phyloP scores from a whole-genome alignment of 2,113 vertebrate genomes.

The Nerophis lumbriciformis region DNA sequence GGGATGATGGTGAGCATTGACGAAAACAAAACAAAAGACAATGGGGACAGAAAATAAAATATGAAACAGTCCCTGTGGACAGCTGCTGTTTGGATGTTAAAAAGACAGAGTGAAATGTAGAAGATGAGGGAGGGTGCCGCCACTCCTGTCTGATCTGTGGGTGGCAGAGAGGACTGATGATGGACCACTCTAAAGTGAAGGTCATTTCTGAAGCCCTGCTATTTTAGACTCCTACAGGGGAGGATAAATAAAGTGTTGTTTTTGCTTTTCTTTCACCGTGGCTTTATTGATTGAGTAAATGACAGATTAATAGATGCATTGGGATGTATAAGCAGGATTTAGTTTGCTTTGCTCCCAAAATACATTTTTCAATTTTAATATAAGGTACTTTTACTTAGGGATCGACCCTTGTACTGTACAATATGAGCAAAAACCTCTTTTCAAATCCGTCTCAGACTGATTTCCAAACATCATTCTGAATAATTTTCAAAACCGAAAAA shows the following conservation, averaged over 20 bases:
- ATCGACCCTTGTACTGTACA: conserved; percentile 16
- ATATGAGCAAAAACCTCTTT: conserved; percentile 10
- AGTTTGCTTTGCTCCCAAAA: conserved; percentile 15
- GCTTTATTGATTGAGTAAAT: conserved; percentile 18
- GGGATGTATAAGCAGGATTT: conserved; percentile 34
- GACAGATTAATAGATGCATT: conserved; percentile 23
- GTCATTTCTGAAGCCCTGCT: conserved; percentile 58
- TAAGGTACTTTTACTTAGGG: conserved; percentile 24
- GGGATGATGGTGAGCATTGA: conserved; percentile 12
- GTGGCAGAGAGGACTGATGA: conserved; percentile 61
- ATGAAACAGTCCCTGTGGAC: conserved; percentile 21
- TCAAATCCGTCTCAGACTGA: conserved; percentile 17
- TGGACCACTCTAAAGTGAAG: conserved; percentile 57
- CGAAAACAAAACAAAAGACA: not conserved
- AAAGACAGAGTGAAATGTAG: conserved; percentile 9
- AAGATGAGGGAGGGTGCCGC: conserved; percentile 20
- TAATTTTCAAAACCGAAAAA: conserved; percentile 19
- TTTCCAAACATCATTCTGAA: conserved; percentile 32
- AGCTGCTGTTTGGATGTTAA: conserved; percentile 24
- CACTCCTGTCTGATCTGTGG: conserved; percentile 55
- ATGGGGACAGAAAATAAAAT: conserved; percentile 11
- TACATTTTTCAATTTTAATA: conserved; percentile 30
- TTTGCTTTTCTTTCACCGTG: conserved; percentile 21
- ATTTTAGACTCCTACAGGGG: conserved; percentile 51
- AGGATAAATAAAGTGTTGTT: conserved; percentile 48